Base-by-base conservation (phyloP, 2,113 vertebrate genomes). In the Tonatia bakeri region DNA sequence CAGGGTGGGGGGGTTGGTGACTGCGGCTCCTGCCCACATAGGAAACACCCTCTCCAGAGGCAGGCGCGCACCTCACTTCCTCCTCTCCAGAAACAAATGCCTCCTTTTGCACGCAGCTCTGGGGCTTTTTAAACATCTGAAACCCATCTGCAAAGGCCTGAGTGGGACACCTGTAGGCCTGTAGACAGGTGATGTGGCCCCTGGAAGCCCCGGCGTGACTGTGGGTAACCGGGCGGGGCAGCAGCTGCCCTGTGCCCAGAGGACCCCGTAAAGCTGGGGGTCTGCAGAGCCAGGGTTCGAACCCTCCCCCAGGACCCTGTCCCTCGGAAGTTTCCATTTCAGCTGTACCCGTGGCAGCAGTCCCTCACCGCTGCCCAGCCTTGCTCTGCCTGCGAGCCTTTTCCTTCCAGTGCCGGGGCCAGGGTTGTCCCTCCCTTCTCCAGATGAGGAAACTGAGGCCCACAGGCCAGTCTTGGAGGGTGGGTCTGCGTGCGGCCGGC, bases 361-460 rank as follows among this genome's bases (percentile, higher is more conserved):
- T 22, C 22, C 24, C 43, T 76, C 47, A 19, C 80, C 43, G 75
- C 17, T 22, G 52, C n/a, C 28, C 45, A 45, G 61, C 22, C 24
- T 43, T 56, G 56, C 56, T 50, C 33, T 67, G 38, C 26, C 31
- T 31, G 1, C 12, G 2, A 47, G 17, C 7, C 59, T 56, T 90
- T 94, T 26, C 36, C 40, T 77, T 91, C 20, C 31, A 31, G 14
- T 75, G 6, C 43, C 19, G 43, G 82, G 7, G 14, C 54, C 61
- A 59, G 65, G 36, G 7, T 65, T 16, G 3, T 67, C 59, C 45
- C 7, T 33, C 22, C 47, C 64, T 70, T 50, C 88, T 40, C 40
- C 70, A 64, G 80, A 81, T 59, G 80, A 90, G 82, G 80, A 90
- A 90, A 93, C 50, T 28, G 20, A 97, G 92, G n/a, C 38, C 59